Base-by-base conservation (phyloP, 2,888 invertebrate genomes). In the Acanthoscelides obtectus region DNA sequence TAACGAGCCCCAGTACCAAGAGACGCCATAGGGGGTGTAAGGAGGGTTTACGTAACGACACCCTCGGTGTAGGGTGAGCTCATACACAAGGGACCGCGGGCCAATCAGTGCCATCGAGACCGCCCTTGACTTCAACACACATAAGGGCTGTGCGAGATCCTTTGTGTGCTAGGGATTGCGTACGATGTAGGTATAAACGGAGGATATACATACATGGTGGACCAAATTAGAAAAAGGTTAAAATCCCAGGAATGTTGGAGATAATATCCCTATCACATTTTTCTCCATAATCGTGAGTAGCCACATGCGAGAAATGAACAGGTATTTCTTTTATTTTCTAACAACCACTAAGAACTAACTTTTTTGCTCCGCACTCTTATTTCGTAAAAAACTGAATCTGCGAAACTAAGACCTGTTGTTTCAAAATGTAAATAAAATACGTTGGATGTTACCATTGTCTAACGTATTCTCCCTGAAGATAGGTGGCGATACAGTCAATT, bases 71-170 rank as follows among this genome's bases (percentile, higher is more conserved):
- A 45, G 45, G 45, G 45, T 45, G 45, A 45, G 45, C 45, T 45
- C 45, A 45, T 17, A 45, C 45, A 45, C 45, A 45, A 45, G 45
- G 45, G 45, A 77, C 77, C 79, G 79, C 77, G 77, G 78, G 83
- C 84, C 83, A 84, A 84, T 84, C 83, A 80, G 77, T 77, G 79
- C 77, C 68, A 72, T 69, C 69, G 78, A 82, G 76, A 77, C 82
- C 82, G 82, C 83, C 83, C 83, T 83, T 83, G 83, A 83, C 83
- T 82, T 82, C 69, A 1, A 66, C 20, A 8, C 20, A 22, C 66
- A 45, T 45, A 76, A 74, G 76, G 76, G 72, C 73, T 70, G 72
- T 72, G 22, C 22, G 72, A 67, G 72, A 72, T 71, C 71, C 71
- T 63, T 72, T 45, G 45, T 45, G 45, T 45, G 5, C 3, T 17